Base-by-base conservation (phyloP, 2,797 vertebrate genomes). In the Pantherophis vulpinus region DNA sequence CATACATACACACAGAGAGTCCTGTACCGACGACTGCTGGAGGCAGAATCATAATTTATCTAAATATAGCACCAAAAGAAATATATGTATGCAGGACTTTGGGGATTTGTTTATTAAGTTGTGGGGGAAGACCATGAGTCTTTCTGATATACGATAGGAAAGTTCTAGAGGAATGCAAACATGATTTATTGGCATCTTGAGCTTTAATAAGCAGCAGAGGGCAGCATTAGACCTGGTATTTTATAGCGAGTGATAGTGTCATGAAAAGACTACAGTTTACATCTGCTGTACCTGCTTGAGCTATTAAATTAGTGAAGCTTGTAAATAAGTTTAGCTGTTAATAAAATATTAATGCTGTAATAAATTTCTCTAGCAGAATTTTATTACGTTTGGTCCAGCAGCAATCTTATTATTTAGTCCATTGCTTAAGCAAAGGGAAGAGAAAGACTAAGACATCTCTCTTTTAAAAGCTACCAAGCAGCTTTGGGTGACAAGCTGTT, bases 121-220 rank as follows among this genome's bases (percentile, higher is more conserved):
- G 6, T 1, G 13, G 3, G 27, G 11, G 37, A 88, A 74, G 74
- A 4, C 42, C n/a, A 23, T 37, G 16, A 23, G 55, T 5, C 32
- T 92, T 58, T 92, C 27, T 92, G n/a, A 12, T 87, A 37, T 20
- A 20, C 8, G 3, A 25, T 5, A 18, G 12, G n/a, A 47, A 32
- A 20, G 1, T 86, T 51, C 27, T 60, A 10, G 27, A 14, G 20
- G n/a, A 55, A 79, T 32, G 37, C 12, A 25, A 37, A 59, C 92
- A 92, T 7, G 9, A 47, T 1, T 8, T 88, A 16, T 14, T 27
- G 60, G 59, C 29, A 47, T 29, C 92, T 8, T 32, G 1, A 58
- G 5, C 27, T 5, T 74, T 0, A 5, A 1, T 0, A 37, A 93
- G 6, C 97, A 92, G 95, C 96, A 97, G 96, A 93, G 96, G 96